Conservation (phyloP, 1,140 invertebrate species). For the Drosophila busckii region DNA sequence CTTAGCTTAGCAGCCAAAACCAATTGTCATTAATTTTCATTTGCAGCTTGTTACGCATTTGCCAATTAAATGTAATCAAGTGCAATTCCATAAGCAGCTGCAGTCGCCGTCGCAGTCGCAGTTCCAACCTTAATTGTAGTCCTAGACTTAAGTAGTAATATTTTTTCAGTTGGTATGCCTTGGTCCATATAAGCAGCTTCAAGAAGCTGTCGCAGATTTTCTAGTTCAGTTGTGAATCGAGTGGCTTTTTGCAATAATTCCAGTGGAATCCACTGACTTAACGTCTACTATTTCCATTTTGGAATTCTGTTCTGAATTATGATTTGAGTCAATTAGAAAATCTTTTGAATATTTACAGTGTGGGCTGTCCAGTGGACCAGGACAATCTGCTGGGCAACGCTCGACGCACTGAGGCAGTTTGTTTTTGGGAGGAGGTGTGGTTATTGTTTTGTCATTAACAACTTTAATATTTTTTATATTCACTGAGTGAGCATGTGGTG, state of each 20-base stretch:
- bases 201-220: no score
- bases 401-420: constrained; percentile 1
- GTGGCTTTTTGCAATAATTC: no score
- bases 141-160: no score
- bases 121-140: no score
- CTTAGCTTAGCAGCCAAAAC: constrained; percentile 43
- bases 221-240: no score
- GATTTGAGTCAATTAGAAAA: constrained; percentile 8
- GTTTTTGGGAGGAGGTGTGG: constrained; percentile 4
- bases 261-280: background rate
- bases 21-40: constrained; percentile 59
- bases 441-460: constrained; percentile 13
- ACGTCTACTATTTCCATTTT: constrained; percentile 1
- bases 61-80: constrained; percentile 62
- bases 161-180: no score
- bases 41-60: constrained; percentile 42
- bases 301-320: background rate
- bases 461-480: constrained; percentile 16
- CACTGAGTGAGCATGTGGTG: constrained; percentile 15
- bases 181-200: no score
- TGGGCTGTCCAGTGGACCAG: background rate
- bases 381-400: constrained; percentile 1
- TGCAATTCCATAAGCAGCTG: constrained; percentile 29
- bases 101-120: no score
- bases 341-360: constrained; percentile 5